Base-by-base conservation (phyloP, 2,888 invertebrate species). In the Coenonympha arcania region DNA sequence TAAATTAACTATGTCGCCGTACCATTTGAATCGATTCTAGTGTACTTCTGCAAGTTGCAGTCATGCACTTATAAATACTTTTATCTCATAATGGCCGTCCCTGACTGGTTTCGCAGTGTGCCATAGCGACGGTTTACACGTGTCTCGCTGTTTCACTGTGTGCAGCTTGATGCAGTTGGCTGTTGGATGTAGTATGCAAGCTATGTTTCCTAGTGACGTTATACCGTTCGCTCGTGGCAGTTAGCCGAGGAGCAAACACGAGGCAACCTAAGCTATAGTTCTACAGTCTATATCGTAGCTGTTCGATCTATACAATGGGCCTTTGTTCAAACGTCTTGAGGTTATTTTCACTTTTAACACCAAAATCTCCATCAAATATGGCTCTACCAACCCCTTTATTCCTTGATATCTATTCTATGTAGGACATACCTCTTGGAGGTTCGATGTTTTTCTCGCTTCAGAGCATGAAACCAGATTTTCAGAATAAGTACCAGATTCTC, bases 101-200 rank as follows among this genome's bases (percentile, higher is more conserved):
- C 56, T 57, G 62, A 52, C 50, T 41, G 13, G 33, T 47, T 43
- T 44, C 42, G 41, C 55, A 55, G 66, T 69, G 66, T 66, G 64
- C 58, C 48, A 52, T 66, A 49, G 6, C 41, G 54, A 68, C 61
- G 50, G 50, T 57, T 69, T 71, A 71, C 71, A 71, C 71, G 72
- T 73, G 72, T 61, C 66, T 53, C 54, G 33, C 33, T 48, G 30
- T 50, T 48, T 56, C 47, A 36, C 39, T 65, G 72, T 73, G 69
- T 69, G 68, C 62, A 53, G 42, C 56, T 58, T 56, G 61, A 60
- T 61, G 62, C 58, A 61, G 61, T 58, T 58, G 58, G 62, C 58
- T 61, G 61, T 58, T 58, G 58, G 57, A 60, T 60, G 57, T 55
- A 50, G 55, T 54, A 54, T 49, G 55, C 45, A 44, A 48, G 48